Base-by-base conservation (phyloP, 2,888 invertebrate species). In the Oasisia sp. region DNA sequence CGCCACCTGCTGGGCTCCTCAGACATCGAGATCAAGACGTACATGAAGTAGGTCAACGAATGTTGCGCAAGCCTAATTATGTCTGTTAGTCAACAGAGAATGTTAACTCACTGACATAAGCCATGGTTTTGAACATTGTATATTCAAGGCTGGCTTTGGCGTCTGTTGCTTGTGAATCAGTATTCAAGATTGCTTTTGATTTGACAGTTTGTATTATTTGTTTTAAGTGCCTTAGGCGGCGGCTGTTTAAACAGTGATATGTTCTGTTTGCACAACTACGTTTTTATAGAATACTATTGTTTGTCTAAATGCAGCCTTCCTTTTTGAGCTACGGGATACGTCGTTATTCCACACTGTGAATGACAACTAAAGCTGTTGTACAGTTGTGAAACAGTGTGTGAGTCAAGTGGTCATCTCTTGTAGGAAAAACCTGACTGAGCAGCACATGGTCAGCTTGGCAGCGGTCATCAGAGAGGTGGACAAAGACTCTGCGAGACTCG, bases 381-480 rank as follows among this genome's bases (percentile, higher is more conserved):
- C 19, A 11, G 12, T 14, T 89, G 32, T 32, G 32, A 38, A 14
- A 91, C 74, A 32, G 44, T 32, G 32, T 92, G 32, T 58, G 38
- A 32, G 32, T 50, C 9, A 14, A 50, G 9, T 50, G 50, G 50
- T 50, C 50, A 50, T 50, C 32, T 92, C 8, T 92, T 90, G 74
- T 91, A 92, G 92, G 74, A 32, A 50, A 4, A 89, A 38, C 45
- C 89, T 93, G 32, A 91, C 92, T 9, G 94, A 92, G 19, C 98
- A 98, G 91, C 99, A 99, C 96, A 98, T 98, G 97, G 97, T 98
- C 14, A 97, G 98, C 94, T 97, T 99, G 93, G 98, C 99, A 0
- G 98, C 98, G 11, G 98, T 99, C 91, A 95, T 97, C 91, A 97
- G 98, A 95, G 99, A 99, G 96, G 97, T 99, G 92, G 99, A 99